Evolutionary conservation across 2,888 invertebrate species (phyloP), one percentile per base, ranked within the genome.

Genomic region (Zaprionus bogoriensis): DNA sequence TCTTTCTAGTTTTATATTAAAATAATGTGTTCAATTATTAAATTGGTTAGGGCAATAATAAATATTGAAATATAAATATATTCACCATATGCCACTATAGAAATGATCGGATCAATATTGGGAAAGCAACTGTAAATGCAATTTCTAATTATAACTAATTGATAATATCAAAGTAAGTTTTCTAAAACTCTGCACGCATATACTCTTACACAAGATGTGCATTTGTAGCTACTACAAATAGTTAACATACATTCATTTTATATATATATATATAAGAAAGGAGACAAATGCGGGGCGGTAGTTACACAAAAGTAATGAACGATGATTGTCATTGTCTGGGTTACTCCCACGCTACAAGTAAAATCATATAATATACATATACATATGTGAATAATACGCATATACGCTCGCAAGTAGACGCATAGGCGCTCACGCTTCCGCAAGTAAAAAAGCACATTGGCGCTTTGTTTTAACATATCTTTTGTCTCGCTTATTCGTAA

Each of bases 391-490:
- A n/a, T 7, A 41, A 10, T 4, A 39, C 10, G 9, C 17, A 19
- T 17, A 38, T 10, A 38, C 3, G 17, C 10, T 19, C 5, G 12
- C 12, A 14, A n/a, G 2, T 14, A 20, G 9, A 46, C 30, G n/a
- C 2, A 20, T 3, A 20, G 41, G 76, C 54, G 47, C 57, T 58
- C 67, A 72, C 57, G 44, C 51, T 73, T 47, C 52, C 55, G 44
- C 51, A 58, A 38, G 60, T 51, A 46, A 44, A 38, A 54, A 69
- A 61, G 63, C 70, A 51, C 64, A 65, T 65, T 67, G 75, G 71
- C 67, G 81, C 71, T 82, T 85, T 87, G 79, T 80, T 80, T 80
- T 85, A 80, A 74, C 59, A 62, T 30, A 74, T 62, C 63, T 53
- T 36, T 58, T 53, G 65, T 80, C 79, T 78, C 85, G 61, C 51